Evolutionary conservation across 2,113 vertebrate genomes (phyloP), one percentile per base, ranked within the genome.

Genomic region (Glareola pratincola): DNA sequence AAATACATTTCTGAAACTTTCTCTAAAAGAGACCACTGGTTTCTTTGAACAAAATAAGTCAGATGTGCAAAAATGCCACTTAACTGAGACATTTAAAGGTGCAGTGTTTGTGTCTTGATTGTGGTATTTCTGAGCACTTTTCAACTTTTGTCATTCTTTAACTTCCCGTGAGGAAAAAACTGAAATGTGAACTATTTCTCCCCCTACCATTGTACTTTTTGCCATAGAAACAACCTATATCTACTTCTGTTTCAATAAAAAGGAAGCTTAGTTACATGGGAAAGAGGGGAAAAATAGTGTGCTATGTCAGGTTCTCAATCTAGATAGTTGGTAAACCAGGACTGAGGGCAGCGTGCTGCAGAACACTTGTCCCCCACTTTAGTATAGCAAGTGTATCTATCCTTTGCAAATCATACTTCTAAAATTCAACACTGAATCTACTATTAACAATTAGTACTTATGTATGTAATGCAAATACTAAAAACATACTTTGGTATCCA

Each of bases 311-410:
- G 24, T 75, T 95, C 27, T 60, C 7, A 34, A 4, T 29, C 43
- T 60, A n/a, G 0, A 0, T 48, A 76, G 39, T 1, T 43, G 10
- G 16, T 75, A 47, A 83, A 50, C 7, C 8, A 51, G 23, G 57
- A 21, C 9, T 36, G 45, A 51, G 6, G 10, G 5, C 27, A 76
- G 2, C 7, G 10, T 60, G 36, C 10, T 43, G 6, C 37, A 66
- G n/a, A 88, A 39, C 16, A 21, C 9, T 60, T 69, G 12, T 21
- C 3, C 9, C 16, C 34, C 36, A 3, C 45, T 84, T 39, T 15
- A 41, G 4, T 14, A 13, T 17, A n/a, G 5, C 8, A 83, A 59
- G 4, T 21, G 15, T 68, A 34, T 76, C 11, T 41, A 9, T 36
- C 8, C 14, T 92, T 82, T 78, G 64, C 29, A 39, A 82, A 51